Evolutionary conservation across 1,140 invertebrate species (phyloP).

Genomic region (Drosophila bocki): DNA sequence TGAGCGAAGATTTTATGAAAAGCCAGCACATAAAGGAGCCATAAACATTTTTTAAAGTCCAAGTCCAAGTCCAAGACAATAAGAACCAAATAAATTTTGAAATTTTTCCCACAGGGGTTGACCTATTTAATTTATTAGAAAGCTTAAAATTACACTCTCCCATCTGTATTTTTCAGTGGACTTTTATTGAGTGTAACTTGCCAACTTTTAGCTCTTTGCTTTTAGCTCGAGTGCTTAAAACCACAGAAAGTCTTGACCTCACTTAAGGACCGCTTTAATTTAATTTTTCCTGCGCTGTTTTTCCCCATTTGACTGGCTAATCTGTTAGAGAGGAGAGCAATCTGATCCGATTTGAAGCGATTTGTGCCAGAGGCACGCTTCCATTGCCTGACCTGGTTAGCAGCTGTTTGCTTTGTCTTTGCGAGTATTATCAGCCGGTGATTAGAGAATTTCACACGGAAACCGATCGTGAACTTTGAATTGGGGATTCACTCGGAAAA

Average conservation of each 20-base stretch:
- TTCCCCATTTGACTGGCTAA: slow-evolving; percentile 5
- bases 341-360: slow-evolving; percentile 25
- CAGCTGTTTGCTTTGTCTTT: slow-evolving; percentile 44
- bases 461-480: slow-evolving; percentile 68
- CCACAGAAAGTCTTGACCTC: slow-evolving; percentile 18
- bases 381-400: slow-evolving; percentile 47
- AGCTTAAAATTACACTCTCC: neutral
- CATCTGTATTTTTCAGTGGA: neutral
- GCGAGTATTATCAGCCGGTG: slow-evolving; percentile 51
- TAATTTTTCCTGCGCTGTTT: neutral
- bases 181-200: neutral
- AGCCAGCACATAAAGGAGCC: neutral
- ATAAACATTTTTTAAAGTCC: slow-evolving; percentile 10
- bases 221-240: neutral
- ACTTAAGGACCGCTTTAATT: slow-evolving; percentile 17
- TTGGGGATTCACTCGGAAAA: slow-evolving; percentile 12
- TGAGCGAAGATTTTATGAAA: neutral
- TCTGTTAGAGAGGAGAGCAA: slow-evolving; percentile 12
- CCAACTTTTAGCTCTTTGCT: slow-evolving; percentile 1
- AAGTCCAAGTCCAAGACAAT: slow-evolving; percentile 4
- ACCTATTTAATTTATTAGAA: neutral
- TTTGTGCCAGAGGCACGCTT: slow-evolving; percentile 67
- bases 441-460: slow-evolving; percentile 80
- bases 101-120: neutral
- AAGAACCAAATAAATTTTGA: neutral